A percentile compares a stretch with the other conserved stretches of the same genome.
phyloP scores from a whole-genome alignment of 2,113 vertebrate species.

The Pachycephala philippinensis region DNA sequence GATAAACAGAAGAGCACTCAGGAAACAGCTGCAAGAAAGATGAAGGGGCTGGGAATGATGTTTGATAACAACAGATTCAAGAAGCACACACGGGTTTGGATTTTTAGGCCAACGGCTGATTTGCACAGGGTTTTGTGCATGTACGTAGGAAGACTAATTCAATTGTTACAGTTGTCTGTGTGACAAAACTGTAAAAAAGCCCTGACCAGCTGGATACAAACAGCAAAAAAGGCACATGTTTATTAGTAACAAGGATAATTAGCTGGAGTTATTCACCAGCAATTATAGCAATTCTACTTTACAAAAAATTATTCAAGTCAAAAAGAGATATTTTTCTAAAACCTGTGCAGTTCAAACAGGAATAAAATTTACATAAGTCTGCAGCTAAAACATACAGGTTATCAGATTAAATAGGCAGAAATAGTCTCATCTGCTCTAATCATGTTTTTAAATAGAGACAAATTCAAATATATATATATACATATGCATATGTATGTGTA shows the following conservation, averaged over 20 bases:
- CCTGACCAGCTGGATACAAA: neutral
- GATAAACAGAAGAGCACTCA: conserved; percentile 7
- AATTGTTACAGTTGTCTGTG: neutral
- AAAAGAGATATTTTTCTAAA: neutral
- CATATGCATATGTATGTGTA: neutral
- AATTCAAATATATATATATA: neutral
- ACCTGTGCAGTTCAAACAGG: neutral
- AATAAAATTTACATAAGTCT: neutral
- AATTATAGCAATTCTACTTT: neutral
- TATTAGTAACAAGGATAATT: neutral
- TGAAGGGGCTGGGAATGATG: neutral
- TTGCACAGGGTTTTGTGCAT: neutral
- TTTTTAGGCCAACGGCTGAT: neutral
- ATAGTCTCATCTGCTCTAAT: neutral
- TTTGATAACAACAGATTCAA: neutral
- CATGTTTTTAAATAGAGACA: neutral
- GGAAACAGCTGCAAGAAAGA: conserved; percentile 28
- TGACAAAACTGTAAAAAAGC: neutral
- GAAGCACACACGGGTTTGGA: neutral
- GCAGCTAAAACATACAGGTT: neutral
- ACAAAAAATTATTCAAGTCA: neutral
- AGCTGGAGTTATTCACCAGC: neutral
- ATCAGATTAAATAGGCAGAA: neutral
- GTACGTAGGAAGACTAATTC: neutral
- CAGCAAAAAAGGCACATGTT: neutral